Evolutionary conservation across 1,140 invertebrate species (phyloP).

Genomic region (Drosophila guanche): DNA sequence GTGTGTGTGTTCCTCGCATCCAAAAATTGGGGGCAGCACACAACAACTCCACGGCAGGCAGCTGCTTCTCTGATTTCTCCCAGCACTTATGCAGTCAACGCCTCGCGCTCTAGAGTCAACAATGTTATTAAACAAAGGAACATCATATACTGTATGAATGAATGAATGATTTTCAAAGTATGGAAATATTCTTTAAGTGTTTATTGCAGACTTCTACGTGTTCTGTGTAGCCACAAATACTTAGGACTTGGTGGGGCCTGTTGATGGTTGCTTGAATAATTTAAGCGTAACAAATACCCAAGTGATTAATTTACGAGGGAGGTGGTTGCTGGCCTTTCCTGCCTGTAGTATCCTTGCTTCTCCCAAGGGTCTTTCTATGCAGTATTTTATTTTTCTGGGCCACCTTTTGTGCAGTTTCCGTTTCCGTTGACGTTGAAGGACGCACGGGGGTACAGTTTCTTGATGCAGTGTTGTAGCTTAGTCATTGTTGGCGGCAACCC

Average conservation of each 20-base stretch:
- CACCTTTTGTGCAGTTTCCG: slow-evolving; percentile 48
- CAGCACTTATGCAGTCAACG: slow-evolving; percentile 61
- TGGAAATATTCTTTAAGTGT: background rate
- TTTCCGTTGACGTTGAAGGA: slow-evolving; percentile 37
- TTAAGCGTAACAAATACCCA: slow-evolving; percentile 45
- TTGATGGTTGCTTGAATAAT: slow-evolving; percentile 51
- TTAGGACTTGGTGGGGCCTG: background rate
- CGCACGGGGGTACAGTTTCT: slow-evolving; percentile 34
- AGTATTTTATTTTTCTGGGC: slow-evolving; percentile 12
- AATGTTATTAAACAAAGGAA: slow-evolving; percentile 36
- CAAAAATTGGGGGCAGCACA: slow-evolving; percentile 21
- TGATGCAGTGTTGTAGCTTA: slow-evolving; percentile 3
- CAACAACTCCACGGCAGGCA: slow-evolving; percentile 32
- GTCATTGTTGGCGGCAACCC: slow-evolving; percentile 6
- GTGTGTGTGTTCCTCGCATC: slow-evolving; percentile 13
- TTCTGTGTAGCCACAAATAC: too few relatives aligned
- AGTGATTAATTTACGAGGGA: slow-evolving; percentile 55
- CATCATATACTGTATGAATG: slow-evolving; percentile 1
- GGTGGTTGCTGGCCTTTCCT: slow-evolving; percentile 17
- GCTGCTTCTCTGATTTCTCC: slow-evolving; percentile 25
- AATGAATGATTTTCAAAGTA: slow-evolving; percentile 7
- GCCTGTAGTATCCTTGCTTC: background rate
- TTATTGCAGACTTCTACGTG: too few relatives aligned
- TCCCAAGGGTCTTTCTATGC: slow-evolving; percentile 25
- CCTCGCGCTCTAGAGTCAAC: slow-evolving; percentile 51